A percentile compares a stretch with the other conserved stretches of the same genome.
These are phyloP conservation scores for Rhombomys opimus DNA, from an alignment of 2,113 vertebrate genomes.

Conservation along the genomic window DNA sequence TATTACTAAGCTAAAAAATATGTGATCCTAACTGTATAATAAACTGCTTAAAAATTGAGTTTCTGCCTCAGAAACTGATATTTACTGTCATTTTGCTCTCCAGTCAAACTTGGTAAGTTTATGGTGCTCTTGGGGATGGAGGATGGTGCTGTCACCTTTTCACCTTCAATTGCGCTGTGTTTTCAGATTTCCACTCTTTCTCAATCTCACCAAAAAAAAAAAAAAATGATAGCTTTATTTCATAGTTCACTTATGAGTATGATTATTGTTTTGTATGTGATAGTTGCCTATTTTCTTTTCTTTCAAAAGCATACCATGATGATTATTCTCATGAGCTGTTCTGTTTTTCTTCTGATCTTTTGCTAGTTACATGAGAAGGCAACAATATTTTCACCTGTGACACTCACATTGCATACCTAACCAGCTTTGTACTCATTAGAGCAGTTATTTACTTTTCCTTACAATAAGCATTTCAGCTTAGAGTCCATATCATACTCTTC, in stretches of 20 bases:
- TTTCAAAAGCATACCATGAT: neutral
- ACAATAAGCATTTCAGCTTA: neutral
- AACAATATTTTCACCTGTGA: neutral
- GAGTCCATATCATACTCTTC: neutral
- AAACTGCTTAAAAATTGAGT: neutral
- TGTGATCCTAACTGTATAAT: neutral
- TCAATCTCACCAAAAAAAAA: neutral
- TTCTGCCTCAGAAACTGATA: neutral
- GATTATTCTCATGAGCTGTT: neutral
- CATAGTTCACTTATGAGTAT: neutral
- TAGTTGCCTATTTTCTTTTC: neutral
- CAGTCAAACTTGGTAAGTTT: accelerated
- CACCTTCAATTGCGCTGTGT: neutral
- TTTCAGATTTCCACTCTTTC: neutral
- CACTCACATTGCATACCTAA: neutral
- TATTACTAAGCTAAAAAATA: neutral
- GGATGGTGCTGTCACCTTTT: neutral
- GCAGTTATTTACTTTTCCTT: neutral
- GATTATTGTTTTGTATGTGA: neutral
- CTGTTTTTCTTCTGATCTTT: neutral
- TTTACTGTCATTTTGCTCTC: neutral
- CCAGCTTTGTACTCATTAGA: neutral
- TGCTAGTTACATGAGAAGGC: neutral
- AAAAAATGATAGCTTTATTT: neutral
- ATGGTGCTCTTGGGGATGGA: too few relatives aligned